Conservation (phyloP, 2,113 vertebrate genomes). For the Gnathonemus longibarbis region DNA sequence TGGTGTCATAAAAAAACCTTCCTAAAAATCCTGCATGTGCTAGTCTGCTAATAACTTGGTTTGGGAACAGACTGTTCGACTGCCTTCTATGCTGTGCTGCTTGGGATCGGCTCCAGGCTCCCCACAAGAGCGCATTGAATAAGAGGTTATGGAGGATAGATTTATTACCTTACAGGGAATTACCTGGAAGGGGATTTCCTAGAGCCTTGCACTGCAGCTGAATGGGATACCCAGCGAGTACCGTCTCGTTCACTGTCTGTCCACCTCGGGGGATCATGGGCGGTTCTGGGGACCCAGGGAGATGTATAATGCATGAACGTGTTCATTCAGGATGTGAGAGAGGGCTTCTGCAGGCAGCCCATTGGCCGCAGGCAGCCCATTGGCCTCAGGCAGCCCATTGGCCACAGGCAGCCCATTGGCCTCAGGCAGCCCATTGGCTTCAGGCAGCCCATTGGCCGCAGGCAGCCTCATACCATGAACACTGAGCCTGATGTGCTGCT, state of each 20-base stretch:
- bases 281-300: conserved; percentile 65
- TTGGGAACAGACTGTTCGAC: neutral
- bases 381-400: neutral
- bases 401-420: too few relatives aligned
- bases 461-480: conserved; percentile 75
- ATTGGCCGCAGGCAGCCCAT: too few relatives aligned
- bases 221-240: conserved; percentile 72
- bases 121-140: neutral
- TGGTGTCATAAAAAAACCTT: neutral
- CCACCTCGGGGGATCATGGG: conserved; percentile 72
- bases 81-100: neutral
- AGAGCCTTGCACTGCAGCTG: conserved; percentile 78
- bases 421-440: too few relatives aligned
- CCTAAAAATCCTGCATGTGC: neutral
- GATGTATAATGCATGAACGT: neutral
- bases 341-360: neutral
- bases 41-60: neutral
- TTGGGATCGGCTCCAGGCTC: neutral
- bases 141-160: neutral
- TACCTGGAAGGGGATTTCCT: conserved; percentile 83
- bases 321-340: neutral
- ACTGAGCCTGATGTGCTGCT: conserved; percentile 71
- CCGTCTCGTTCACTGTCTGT: conserved; percentile 76
- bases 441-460: neutral
- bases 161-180: conserved; percentile 14